Evolutionary conservation across 2,888 invertebrate genomes (phyloP), one percentile per base, ranked within the genome.

Genomic region (Tridacna gigas): DNA sequence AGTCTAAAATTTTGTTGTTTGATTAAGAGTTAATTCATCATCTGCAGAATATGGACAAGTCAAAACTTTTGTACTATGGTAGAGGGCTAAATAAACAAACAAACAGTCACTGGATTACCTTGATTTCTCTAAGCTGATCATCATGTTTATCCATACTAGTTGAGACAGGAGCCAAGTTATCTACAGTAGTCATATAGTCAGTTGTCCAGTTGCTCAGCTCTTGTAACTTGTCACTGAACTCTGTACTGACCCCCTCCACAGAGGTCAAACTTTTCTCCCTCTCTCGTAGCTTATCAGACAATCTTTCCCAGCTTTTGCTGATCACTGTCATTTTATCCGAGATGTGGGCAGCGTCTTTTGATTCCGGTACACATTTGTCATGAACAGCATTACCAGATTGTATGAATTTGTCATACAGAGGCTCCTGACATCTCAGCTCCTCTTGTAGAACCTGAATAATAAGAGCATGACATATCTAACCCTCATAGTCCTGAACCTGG

Each of bases 391-490:
- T 96, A 0, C 97, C 98, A 51, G 97, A 96, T 89, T 97, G 97
- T 89, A 98, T 96, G 88, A 99, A 96, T 93, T 98, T 97, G 83
- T 97, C 97, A 84, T 99, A 95, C 90, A 98, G 97, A 0, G 98
- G 98, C 93, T 98, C 98, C 94, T 99, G 98, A 0, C 97, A 97
- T 83, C 98, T 96, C 96, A 99, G 97, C 95, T 99, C 99, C 94
- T 99, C 99, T 84, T 98, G 96, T 73, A 99, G 96, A 0, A 99
- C 98, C 96, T 98, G 91, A n/a, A 48, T 60, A 2, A 37, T 37
- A 37, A 4, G 37, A 76, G 45, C 26, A 56, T 18, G 13, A 56
- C 15, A 37, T 37, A 7, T 37, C 7, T 37, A 37, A 37, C 37
- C 37, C 2, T 37, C 37, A 4, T 37, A 37, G n/a, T n/a, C n/a